A percentile compares a stretch with the other conserved stretches of the same genome.
phyloP scores from a whole-genome alignment of 2,888 invertebrate species.

The Caenorhabditis sp. region DNA sequence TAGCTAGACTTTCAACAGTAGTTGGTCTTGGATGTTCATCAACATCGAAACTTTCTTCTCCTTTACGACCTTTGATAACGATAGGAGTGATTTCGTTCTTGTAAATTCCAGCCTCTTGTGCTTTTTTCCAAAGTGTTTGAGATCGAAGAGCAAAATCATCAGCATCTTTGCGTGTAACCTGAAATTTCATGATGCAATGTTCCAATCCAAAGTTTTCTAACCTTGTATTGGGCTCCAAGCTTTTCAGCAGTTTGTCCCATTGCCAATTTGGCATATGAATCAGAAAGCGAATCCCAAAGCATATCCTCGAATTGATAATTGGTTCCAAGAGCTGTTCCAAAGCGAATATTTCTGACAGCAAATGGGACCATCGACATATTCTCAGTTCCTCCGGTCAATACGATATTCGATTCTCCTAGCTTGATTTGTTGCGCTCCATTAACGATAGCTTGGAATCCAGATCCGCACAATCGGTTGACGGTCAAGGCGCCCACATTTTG shows the following conservation, averaged over 20 bases:
- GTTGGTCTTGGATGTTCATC: constrained; percentile 93
- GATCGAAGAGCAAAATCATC: constrained; percentile 87
- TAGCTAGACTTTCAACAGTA: constrained; percentile 84
- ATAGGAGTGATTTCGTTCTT: constrained; percentile 89
- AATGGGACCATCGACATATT: constrained; percentile 90
- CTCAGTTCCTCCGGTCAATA: constrained; percentile 78
- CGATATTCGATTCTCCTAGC: constrained; percentile 51
- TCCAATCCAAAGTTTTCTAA: not conserved
- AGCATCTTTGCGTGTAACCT: constrained; percentile 82
- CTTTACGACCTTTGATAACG: constrained; percentile 79
- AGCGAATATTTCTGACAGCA: constrained; percentile 84
- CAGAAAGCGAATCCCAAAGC: constrained; percentile 88
- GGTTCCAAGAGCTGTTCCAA: constrained; percentile 85
- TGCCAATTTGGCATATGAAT: constrained; percentile 86
- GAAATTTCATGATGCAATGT: too few relatives aligned
- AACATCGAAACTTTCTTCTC: constrained; percentile 78
- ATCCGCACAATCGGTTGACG: constrained; percentile 93
- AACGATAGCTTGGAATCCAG: constrained; percentile 93
- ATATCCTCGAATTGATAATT: constrained; percentile 83
- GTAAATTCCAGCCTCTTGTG: constrained; percentile 86
- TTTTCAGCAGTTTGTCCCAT: constrained; percentile 97
- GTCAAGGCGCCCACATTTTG: constrained; percentile 84
- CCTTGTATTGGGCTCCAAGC: constrained; percentile 83
- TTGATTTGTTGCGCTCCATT: constrained; percentile 73
- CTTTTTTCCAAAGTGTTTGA: constrained; percentile 84